A percentile compares a stretch with the other conserved stretches of the same genome.
phyloP scores from a whole-genome alignment of 2,797 vertebrate species.

The Spea hammondii region DNA sequence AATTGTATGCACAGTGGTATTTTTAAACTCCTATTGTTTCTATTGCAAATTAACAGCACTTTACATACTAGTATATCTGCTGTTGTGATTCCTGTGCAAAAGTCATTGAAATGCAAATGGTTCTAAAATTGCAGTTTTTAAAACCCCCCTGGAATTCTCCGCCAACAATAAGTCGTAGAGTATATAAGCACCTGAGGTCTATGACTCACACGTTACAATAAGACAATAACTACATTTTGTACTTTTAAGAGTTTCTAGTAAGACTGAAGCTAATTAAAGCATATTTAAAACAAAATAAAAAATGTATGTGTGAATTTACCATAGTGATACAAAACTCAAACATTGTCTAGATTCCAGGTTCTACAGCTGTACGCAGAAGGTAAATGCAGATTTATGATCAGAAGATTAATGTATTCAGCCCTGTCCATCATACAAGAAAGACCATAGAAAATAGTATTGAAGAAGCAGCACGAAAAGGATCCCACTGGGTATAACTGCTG shows the following conservation, averaged over 20 bases:
- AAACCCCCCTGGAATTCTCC: not conserved
- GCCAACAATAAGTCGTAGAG: not conserved
- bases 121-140: conserved; percentile 11
- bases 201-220: not conserved
- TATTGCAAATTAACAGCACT: conserved; percentile 22
- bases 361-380: too few relatives aligned
- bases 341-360: too few relatives aligned
- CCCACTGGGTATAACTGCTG: too few relatives aligned
- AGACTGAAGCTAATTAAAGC: too few relatives aligned
- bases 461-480: too few relatives aligned
- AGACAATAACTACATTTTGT: not conserved
- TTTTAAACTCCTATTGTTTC: conserved; percentile 4
- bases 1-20: conserved; percentile 4
- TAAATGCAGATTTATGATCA: too few relatives aligned
- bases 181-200: not conserved
- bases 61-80: conserved; percentile 8
- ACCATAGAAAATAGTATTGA: too few relatives aligned
- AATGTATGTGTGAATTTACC: too few relatives aligned
- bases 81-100: conserved; percentile 9
- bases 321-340: too few relatives aligned
- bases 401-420: too few relatives aligned
- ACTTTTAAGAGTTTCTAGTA: conserved; percentile 8
- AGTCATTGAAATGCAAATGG: conserved; percentile 42
- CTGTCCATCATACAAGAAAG: too few relatives aligned
- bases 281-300: too few relatives aligned